Evolutionary conservation across 2,888 invertebrate genomes (phyloP).

Genomic region (Serripes groenlandicus): DNA sequence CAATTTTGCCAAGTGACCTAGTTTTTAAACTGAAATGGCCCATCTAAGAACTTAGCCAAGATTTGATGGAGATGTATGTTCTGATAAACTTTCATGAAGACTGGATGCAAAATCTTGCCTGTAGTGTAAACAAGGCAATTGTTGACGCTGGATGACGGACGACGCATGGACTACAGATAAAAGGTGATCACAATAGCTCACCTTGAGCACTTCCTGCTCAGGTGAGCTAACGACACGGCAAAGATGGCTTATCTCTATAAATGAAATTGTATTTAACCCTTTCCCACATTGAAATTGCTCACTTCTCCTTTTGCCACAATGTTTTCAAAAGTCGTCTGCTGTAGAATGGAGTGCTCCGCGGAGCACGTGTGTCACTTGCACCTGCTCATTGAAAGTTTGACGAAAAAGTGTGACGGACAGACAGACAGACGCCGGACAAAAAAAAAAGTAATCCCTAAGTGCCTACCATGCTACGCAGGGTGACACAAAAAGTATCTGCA

Average conservation of each 20-base stretch:
- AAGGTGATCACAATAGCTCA: neutral
- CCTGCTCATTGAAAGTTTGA: no score
- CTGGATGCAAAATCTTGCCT: neutral
- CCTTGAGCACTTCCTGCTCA: neutral
- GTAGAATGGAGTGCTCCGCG: no score
- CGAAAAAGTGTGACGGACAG: no score
- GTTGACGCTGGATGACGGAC: neutral
- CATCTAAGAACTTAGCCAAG: neutral
- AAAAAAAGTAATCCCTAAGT: no score
- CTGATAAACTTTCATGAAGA: neutral
- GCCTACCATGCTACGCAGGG: no score
- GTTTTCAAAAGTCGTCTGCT: no score
- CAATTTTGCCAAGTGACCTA: neutral
- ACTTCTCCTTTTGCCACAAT: no score
- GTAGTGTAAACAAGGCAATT: neutral
- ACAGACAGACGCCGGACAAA: no score
- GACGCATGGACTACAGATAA: neutral
- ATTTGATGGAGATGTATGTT: neutral
- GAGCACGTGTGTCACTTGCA: no score
- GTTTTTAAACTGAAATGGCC: neutral
- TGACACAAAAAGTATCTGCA: no score
- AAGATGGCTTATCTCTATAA: neutral
- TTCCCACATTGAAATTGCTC: no score
- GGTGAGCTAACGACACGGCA: neutral
- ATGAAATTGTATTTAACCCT: no score